phyloP scores from a whole-genome alignment of 1,140 invertebrate genomes.

The Aphelinus atriplicis region DNA sequence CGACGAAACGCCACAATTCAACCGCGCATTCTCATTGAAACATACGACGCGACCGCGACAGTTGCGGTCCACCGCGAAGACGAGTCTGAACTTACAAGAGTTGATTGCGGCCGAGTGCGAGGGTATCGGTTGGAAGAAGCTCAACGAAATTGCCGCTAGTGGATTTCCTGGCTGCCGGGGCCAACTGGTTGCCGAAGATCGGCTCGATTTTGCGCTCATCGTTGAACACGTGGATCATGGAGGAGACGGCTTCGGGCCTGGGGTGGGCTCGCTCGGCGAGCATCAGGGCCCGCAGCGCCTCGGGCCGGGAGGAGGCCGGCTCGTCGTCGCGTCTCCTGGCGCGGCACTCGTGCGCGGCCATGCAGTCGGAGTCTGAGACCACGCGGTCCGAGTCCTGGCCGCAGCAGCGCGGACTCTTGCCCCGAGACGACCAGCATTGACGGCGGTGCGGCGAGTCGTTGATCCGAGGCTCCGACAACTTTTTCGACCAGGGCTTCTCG shows the following conservation, averaged over 20 bases:
- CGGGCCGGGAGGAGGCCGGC: not conserved
- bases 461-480: conserved; percentile 18
- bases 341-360: not conserved
- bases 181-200: not conserved
- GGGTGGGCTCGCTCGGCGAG: not conserved
- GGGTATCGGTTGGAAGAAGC: too few relatives aligned
- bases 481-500: not conserved
- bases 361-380: conserved; percentile 24
- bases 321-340: not conserved
- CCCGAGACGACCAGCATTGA: not conserved
- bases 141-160: too few relatives aligned
- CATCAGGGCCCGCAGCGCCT: not conserved
- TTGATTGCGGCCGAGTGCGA: too few relatives aligned
- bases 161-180: too few relatives aligned
- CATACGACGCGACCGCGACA: too few relatives aligned
- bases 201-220: not conserved
- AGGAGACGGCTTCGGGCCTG: not conserved
- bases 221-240: not conserved
- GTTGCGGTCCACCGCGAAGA: too few relatives aligned
- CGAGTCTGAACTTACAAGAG: too few relatives aligned
- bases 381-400: not conserved
- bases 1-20: too few relatives aligned
- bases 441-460: not conserved
- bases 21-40: too few relatives aligned
- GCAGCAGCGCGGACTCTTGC: not conserved